phyloP scores from a whole-genome alignment of 2,888 invertebrate species.

The Sylvicola cinctus region DNA sequence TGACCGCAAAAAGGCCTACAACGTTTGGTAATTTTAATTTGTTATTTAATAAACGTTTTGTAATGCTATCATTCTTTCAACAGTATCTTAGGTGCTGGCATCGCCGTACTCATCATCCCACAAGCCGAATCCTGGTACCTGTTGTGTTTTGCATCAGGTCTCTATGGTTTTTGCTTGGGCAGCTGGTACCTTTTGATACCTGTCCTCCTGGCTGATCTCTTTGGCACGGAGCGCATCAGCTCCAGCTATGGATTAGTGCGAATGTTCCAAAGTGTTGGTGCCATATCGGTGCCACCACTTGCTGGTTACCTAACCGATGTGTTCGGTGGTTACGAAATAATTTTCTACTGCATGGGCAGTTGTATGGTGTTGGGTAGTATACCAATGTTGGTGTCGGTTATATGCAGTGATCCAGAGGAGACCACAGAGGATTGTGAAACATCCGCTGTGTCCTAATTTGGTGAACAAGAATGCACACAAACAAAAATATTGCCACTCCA shows the following conservation, averaged over 20 bases:
- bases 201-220: conserved; percentile 48
- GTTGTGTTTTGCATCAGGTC: conserved; percentile 40
- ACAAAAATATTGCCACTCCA: no score
- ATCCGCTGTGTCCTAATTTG: no score
- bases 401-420: no score
- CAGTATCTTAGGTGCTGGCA: conserved; percentile 46
- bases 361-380: conserved; percentile 51
- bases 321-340: conserved; percentile 48
- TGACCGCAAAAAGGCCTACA: conserved; percentile 47
- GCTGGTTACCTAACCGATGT: conserved; percentile 45
- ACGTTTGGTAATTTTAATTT: conserved; percentile 33
- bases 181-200: conserved; percentile 60
- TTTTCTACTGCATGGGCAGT: conserved; percentile 57
- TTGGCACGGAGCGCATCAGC: conserved; percentile 52
- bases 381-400: conserved; percentile 31
- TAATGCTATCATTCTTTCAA: no score
- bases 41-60: no score
- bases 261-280: conserved; percentile 56
- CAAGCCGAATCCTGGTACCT: conserved; percentile 41
- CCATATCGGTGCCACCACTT: conserved; percentile 49
- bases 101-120: conserved; percentile 44
- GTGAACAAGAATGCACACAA: no score
- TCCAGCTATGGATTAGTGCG: conserved; percentile 54
- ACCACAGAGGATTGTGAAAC: no score
- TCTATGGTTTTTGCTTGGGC: conserved; percentile 50